Percentiles rank a stretch among this genome's conserved stretches.
phyloP scores from a whole-genome alignment of 2,113 vertebrate species.

The Rhabdornis inornatus region DNA sequence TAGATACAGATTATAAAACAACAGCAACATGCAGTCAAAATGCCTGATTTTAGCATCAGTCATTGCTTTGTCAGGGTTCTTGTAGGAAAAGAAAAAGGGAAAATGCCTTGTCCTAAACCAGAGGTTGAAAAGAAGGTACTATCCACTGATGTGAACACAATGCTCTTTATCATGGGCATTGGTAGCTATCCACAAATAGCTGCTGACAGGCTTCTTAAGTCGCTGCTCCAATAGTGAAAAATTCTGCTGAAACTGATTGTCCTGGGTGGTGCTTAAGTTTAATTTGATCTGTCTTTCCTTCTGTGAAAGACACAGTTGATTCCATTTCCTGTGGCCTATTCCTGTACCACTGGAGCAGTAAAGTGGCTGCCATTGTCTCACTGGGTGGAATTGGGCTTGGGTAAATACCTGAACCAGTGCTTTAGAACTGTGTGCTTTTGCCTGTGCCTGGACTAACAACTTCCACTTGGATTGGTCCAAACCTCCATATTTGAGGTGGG shows the following conservation, averaged over 20 bases:
- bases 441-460: background rate
- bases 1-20: background rate
- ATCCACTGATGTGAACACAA: background rate
- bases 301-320: background rate
- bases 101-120: background rate
- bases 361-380: background rate
- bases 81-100: background rate
- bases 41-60: background rate
- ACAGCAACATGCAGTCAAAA: background rate
- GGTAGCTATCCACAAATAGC: background rate
- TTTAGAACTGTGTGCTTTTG: background rate
- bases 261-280: background rate
- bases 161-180: background rate
- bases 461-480: background rate
- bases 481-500: background rate
- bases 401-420: background rate
- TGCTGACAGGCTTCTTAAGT: background rate
- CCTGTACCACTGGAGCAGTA: background rate
- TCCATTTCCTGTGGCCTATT: background rate
- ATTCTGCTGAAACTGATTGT: background rate
- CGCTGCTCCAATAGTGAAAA: background rate
- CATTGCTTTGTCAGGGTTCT: background rate
- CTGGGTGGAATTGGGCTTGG: background rate
- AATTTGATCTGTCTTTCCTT: background rate
- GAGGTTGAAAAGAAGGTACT: background rate